Conservation (phyloP, 2,797 vertebrate species). For the Chelonia mydas region DNA sequence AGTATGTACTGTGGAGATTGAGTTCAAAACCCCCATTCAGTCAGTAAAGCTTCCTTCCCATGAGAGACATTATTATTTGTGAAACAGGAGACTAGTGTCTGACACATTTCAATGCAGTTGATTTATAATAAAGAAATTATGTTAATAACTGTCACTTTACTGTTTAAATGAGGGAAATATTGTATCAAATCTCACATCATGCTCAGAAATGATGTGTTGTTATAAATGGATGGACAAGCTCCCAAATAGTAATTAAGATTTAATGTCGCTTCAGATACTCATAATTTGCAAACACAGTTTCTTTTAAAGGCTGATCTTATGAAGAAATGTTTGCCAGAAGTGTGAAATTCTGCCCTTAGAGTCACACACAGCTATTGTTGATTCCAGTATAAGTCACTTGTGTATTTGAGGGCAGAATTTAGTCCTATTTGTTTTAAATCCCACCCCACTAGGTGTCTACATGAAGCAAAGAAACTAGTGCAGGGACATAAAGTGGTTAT, state of each 20-base stretch:
- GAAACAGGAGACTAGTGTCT: background rate
- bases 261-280: background rate
- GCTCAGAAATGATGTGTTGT: background rate
- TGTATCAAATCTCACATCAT: background rate
- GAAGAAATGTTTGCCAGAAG: background rate
- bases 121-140: background rate
- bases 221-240: background rate
- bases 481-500: background rate
- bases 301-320: background rate
- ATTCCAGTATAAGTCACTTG: background rate
- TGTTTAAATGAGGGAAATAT: background rate
- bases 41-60: background rate
- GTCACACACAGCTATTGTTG: background rate
- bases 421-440: background rate
- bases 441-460: background rate
- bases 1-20: background rate
- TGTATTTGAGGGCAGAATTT: background rate
- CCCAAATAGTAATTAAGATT: background rate
- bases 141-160: background rate
- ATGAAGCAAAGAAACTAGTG: background rate
- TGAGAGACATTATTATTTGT: background rate
- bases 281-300: background rate
- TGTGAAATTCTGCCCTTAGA: background rate
- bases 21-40: background rate
- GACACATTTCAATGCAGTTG: background rate